Percentiles rank a stretch among this genome's conserved stretches.
phyloP scores from a whole-genome alignment of 1,140 invertebrate species.

The Cydia strobilella region DNA sequence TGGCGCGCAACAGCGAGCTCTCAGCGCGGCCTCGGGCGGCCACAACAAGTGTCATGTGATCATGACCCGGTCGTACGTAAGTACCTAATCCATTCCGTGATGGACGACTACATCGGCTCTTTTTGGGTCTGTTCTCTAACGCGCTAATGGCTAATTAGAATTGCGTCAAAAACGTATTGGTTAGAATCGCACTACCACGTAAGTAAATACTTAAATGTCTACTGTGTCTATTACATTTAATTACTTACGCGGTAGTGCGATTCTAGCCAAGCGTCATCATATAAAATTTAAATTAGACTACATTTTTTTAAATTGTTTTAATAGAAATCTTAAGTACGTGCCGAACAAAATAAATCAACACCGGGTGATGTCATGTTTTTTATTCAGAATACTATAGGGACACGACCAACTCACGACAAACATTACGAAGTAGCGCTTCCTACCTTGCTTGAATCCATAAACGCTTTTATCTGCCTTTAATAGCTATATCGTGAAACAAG shows the following conservation, averaged over 20 bases:
- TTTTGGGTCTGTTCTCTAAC: background rate
- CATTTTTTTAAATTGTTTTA: background rate
- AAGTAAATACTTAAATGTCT: no score
- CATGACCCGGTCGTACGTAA: background rate
- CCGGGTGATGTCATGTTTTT: slow-evolving; percentile 46
- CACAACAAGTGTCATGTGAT: slow-evolving; percentile 9
- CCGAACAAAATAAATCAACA: background rate
- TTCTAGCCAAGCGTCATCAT: background rate
- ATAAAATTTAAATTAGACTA: background rate
- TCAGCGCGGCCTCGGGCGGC: background rate
- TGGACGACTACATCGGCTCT: background rate
- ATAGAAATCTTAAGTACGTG: background rate
- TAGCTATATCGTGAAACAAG: slow-evolving; percentile 27
- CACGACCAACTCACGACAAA: slow-evolving; percentile 30
- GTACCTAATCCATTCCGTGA: slow-evolving; percentile 12
- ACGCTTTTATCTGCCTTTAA: slow-evolving; percentile 24
- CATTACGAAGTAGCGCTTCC: slow-evolving; percentile 34
- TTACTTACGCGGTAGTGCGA: no score
- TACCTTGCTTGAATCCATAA: slow-evolving; percentile 40
- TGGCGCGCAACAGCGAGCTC: background rate
- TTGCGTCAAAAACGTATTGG: background rate
- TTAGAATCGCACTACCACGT: background rate
- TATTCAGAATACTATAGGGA: slow-evolving; percentile 34
- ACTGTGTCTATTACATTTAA: no score
- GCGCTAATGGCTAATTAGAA: background rate